Evolutionary conservation across 1,140 invertebrate genomes (phyloP), one percentile per base, ranked within the genome.

Genomic region (Diabrotica virgifera): DNA sequence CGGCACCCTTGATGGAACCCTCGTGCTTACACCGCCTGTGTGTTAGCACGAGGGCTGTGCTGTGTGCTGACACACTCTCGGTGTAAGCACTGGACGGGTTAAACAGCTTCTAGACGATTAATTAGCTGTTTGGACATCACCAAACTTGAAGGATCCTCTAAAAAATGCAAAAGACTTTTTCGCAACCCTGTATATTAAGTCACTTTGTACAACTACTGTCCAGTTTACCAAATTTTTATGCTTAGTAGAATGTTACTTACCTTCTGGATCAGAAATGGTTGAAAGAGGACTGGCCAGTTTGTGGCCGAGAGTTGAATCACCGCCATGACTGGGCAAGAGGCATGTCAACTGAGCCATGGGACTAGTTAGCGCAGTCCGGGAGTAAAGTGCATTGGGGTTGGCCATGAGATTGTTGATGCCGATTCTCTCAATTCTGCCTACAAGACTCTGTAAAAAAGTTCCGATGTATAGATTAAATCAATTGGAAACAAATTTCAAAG

Each of bases 271-370:
- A 13, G 60, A 51, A 12, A 35, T 51, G 2, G 60, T 52, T 6
- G 36, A 10, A 36, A 13, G 60, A 11, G 52, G 60, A n/a, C 40
- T 46, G 4, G 40, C 13, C 14, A 56, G 57, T 37, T 57, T 61
- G 11, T 56, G 62, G 12, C 62, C 57, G 38, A 60, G 62, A 36
- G 63, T 52, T 5, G 63, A 13, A 36, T 73, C 72, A 40, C 14
- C 69, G 67, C 64, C 72, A 66, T 80, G 77, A 63, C 72, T 78
- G 11, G 77, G 74, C 76, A 82, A 74, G n/a, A 91, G 78, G 72
- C 88, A 90, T 36, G 88, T 89, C 66, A 90, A 73, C 78, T 90
- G 89, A 62, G 88, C 85, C 85, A 91, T 89, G 5, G 89, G 89
- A 76, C 89, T 91, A 46, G 83, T 83, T 66, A 85, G 78, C 0